Conservation (phyloP, 1,140 invertebrate genomes). For the Zaprionus tsacasi region DNA sequence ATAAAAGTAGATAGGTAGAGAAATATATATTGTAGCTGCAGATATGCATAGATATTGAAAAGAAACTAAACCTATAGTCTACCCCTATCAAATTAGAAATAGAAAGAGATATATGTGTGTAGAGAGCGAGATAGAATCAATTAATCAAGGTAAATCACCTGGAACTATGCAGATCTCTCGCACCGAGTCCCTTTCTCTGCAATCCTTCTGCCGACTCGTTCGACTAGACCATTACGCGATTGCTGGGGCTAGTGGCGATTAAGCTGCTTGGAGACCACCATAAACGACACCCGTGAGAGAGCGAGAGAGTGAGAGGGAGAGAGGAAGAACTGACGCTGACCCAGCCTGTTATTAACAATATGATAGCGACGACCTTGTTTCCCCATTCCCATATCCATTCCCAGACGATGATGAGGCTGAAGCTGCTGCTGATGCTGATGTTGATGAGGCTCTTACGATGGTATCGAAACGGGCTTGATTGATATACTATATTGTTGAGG, state of each 20-base stretch:
- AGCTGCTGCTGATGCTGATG: conserved; percentile 12
- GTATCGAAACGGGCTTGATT: conserved; percentile 51
- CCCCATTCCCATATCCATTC: conserved; percentile 11
- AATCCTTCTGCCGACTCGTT: not conserved
- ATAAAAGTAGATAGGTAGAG: too few species aligned
- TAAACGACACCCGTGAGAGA: conserved; percentile 7
- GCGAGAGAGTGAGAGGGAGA: too few species aligned
- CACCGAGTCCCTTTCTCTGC: not conserved
- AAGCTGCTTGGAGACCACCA: not conserved
- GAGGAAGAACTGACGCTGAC: not conserved
- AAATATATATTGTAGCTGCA: too few species aligned
- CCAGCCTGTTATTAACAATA: conserved; percentile 19
- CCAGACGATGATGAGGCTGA: conserved; percentile 25
- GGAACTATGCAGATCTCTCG: not conserved
- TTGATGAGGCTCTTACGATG: conserved; percentile 11
- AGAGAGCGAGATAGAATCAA: not conserved
- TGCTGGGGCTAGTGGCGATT: conserved; percentile 5
- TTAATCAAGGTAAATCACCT: not conserved
- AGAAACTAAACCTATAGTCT: too few species aligned
- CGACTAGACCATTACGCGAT: not conserved
- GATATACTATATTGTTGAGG: conserved; percentile 61
- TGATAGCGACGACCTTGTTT: conserved; percentile 30
- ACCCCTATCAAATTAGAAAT: too few species aligned
- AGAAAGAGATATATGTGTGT: too few species aligned
- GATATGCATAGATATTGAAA: too few species aligned